Evolutionary conservation across 2,888 invertebrate species (phyloP).

Genomic region (Cyclophora albipunctata): DNA sequence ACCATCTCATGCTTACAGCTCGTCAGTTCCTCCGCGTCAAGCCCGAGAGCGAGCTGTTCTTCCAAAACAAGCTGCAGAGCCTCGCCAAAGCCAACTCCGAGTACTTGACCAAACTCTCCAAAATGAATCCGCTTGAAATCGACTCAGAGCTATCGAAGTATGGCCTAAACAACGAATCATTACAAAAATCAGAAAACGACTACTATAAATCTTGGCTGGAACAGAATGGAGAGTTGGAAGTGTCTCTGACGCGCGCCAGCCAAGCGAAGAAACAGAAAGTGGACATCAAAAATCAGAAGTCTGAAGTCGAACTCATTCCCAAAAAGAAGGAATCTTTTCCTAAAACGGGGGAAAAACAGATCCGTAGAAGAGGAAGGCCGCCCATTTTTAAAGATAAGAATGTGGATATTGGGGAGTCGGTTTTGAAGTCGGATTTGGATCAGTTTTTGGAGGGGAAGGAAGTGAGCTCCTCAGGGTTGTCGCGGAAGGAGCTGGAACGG

Average conservation of each 20-base stretch:
- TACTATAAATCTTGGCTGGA: conserved; percentile 68
- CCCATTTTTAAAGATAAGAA: conserved; percentile 65
- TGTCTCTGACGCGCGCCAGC: conserved; percentile 55
- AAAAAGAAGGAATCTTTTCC: conserved; percentile 43
- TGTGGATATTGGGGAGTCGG: conserved; percentile 62
- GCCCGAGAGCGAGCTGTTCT: conserved; percentile 62
- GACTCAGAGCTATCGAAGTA: conserved; percentile 61
- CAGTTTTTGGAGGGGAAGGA: conserved; percentile 70
- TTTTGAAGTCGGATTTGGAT: conserved; percentile 65
- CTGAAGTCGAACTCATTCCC: conserved; percentile 63
- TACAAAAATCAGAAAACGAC: conserved; percentile 55
- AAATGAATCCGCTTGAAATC: conserved; percentile 60
- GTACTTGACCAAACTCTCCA: conserved; percentile 51
- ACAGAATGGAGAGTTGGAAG: conserved; percentile 67
- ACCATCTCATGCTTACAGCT: conserved; percentile 25
- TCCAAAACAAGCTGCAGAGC: conserved; percentile 56
- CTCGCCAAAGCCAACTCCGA: conserved; percentile 56
- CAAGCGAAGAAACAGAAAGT: conserved; percentile 47
- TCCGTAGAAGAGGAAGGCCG: conserved; percentile 53
- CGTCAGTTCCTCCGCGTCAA: conserved; percentile 52
- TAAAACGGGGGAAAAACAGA: conserved; percentile 48
- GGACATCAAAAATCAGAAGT: conserved; percentile 43
- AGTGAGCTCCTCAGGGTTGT: conserved; percentile 66
- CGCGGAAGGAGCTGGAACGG: conserved; percentile 63
- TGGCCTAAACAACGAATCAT: conserved; percentile 44